These are phyloP conservation scores for Phrynosoma blainvillii DNA, from an alignment of 2,113 vertebrate genomes.

Conservation along the genomic window DNA sequence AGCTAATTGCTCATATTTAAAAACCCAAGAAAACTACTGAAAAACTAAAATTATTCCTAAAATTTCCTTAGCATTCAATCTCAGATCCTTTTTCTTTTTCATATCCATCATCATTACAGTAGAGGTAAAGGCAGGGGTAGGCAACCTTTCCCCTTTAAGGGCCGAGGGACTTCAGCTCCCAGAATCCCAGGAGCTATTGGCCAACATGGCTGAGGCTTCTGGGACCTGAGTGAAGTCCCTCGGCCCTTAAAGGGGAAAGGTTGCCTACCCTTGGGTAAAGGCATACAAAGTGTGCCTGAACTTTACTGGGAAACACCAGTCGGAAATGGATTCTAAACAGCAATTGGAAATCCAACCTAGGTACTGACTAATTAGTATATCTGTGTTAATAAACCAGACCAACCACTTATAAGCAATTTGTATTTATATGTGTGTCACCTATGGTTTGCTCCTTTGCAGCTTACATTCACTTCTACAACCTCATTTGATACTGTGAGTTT, in stretches of 20 bases:
- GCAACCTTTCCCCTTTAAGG: too few relatives aligned
- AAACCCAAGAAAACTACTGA: background rate
- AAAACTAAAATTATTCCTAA: background rate
- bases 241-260: too few relatives aligned
- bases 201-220: too few relatives aligned
- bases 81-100: background rate
- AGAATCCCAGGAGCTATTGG: too few relatives aligned
- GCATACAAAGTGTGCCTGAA: background rate
- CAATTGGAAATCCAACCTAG: slow-evolving; percentile 63
- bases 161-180: too few relatives aligned
- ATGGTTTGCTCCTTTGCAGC: background rate
- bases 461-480: background rate
- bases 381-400: slow-evolving; percentile 53
- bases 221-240: too few relatives aligned
- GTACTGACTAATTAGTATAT: slow-evolving; percentile 46
- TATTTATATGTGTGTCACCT: slow-evolving; percentile 55
- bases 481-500: background rate
- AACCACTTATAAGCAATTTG: slow-evolving; percentile 69
- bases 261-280: too few relatives aligned
- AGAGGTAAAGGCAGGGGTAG: slow-evolving; percentile 10
- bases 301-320: slow-evolving; percentile 57
- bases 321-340: slow-evolving; percentile 28
- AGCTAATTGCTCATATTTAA: background rate
- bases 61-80: background rate
- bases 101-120: background rate